Evolutionary conservation across 1,140 invertebrate species (phyloP).

Genomic region (Caerostris extrusa): DNA sequence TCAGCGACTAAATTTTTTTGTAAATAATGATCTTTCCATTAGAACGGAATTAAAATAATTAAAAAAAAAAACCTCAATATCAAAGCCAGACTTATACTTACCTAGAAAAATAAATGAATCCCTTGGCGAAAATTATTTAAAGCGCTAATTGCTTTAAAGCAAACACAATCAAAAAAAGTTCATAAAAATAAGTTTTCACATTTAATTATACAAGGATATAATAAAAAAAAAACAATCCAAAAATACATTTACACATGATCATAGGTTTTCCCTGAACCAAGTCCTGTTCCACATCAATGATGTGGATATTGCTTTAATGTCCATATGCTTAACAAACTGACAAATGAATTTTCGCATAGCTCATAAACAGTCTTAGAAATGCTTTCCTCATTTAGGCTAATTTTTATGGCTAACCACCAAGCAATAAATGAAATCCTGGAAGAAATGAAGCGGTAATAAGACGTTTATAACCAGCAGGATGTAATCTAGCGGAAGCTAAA

Average conservation of each 20-base stretch:
- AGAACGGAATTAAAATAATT: too few relatives aligned
- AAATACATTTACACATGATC: conserved; percentile 17
- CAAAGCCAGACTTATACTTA: too few relatives aligned
- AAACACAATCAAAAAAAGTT: conserved; percentile 17
- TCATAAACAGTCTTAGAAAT: conserved; percentile 30
- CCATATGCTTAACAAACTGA: conserved; percentile 36
- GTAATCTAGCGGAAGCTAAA: conserved; percentile 46
- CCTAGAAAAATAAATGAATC: neutral
- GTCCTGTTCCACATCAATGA: neutral
- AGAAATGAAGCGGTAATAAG: conserved; percentile 70
- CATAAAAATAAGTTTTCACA: neutral
- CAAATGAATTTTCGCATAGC: conserved; percentile 32
- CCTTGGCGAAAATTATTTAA: neutral
- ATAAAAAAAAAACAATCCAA: neutral
- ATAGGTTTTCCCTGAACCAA: neutral
- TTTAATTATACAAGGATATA: neutral
- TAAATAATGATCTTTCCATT: too few relatives aligned
- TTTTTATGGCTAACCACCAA: conserved; percentile 54
- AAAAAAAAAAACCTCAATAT: too few relatives aligned
- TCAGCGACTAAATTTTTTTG: too few relatives aligned
- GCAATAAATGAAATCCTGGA: conserved; percentile 63
- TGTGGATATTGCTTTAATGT: conserved; percentile 22
- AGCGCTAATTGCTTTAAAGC: neutral
- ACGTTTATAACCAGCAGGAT: conserved; percentile 10
- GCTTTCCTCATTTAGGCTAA: conserved; percentile 43